phyloP scores from a whole-genome alignment of 2,113 vertebrate genomes.

The Thalassoma bifasciatum region DNA sequence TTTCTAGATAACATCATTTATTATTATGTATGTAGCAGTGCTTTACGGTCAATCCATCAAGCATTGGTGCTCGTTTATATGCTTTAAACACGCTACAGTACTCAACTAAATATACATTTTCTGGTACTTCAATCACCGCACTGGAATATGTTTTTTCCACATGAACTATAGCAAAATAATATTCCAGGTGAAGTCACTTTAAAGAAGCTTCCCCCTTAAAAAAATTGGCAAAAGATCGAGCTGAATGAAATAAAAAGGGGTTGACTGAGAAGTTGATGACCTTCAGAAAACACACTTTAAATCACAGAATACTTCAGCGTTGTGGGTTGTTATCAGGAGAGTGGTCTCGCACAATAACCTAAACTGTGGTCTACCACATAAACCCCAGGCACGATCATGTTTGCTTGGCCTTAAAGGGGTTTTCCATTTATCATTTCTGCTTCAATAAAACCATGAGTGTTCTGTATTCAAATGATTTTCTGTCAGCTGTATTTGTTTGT shows the following conservation, averaged over 20 bases:
- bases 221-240: background rate
- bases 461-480: constrained; percentile 3
- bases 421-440: constrained; percentile 25
- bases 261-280: background rate
- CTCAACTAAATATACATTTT: too few relatives aligned
- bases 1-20: too few relatives aligned
- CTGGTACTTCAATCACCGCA: too few relatives aligned
- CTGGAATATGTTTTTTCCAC: too few relatives aligned
- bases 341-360: constrained; percentile 14
- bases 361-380: constrained; percentile 21
- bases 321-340: constrained; percentile 12
- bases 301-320: background rate
- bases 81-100: too few relatives aligned
- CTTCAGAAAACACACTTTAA: background rate
- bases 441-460: constrained; percentile 16
- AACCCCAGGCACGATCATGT: background rate
- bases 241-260: background rate
- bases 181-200: background rate
- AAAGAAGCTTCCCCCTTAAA: background rate
- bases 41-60: too few relatives aligned
- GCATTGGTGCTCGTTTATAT: too few relatives aligned
- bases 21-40: too few relatives aligned
- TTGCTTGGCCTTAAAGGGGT: background rate
- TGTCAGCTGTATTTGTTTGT: constrained; percentile 20
- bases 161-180: too few relatives aligned